Conservation (phyloP, 2,113 vertebrate species). For the Pterocles orientalis region DNA sequence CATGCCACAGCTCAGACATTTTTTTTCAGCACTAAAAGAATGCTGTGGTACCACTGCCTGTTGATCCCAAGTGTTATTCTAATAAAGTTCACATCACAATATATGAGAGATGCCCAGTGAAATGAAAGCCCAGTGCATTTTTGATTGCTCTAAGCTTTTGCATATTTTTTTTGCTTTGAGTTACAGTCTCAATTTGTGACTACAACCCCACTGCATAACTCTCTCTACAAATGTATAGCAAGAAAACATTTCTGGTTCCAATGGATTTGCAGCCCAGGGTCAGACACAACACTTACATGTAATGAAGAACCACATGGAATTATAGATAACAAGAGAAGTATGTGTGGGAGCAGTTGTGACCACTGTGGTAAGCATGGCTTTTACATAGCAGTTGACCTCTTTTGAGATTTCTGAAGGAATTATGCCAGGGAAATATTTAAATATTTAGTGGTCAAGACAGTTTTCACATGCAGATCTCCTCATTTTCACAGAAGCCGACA, state of each 20-base stretch:
- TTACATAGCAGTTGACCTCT: not conserved
- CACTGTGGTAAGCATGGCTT: not conserved
- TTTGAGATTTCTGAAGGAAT: not conserved
- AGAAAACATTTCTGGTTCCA: not conserved
- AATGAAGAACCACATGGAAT: not conserved
- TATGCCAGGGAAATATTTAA: not conserved
- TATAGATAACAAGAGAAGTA: not conserved
- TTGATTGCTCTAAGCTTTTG: not conserved
- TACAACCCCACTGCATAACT: not conserved
- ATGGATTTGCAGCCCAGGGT: not conserved
- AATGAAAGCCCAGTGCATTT: not conserved
- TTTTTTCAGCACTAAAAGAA: not conserved
- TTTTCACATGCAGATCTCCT: not conserved
- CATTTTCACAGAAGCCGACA: not conserved
- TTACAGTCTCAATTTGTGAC: not conserved
- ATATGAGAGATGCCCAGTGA: not conserved
- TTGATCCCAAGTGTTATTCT: not conserved
- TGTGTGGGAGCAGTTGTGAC: not conserved
- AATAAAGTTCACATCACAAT: accelerated
- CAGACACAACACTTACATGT: accelerated
- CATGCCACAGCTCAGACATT: not conserved
- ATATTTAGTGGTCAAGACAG: not conserved
- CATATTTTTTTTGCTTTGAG: not conserved
- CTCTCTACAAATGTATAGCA: not conserved
- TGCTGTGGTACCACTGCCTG: not conserved